Percentiles rank a stretch among this genome's conserved stretches.
These are phyloP conservation scores for Trachelus troglodyta DNA, from an alignment of 2,888 invertebrate genomes.

Conservation along the genomic window DNA sequence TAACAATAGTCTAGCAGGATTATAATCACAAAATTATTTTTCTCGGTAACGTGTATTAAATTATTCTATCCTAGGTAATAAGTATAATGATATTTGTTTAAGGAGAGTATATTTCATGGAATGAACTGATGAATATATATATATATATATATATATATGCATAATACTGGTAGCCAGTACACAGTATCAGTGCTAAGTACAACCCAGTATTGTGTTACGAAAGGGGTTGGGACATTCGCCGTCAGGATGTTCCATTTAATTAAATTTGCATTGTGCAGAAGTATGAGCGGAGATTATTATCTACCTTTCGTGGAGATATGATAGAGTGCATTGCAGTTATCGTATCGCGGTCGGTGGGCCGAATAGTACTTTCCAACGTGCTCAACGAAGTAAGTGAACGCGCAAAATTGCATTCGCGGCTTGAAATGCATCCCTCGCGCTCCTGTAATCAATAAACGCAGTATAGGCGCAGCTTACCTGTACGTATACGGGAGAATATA, in stretches of 20 bases:
- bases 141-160: no score
- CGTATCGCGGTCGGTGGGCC: neutral
- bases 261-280: slow-evolving; percentile 57
- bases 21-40: no score
- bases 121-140: no score
- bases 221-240: neutral
- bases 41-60: no score
- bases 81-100: no score
- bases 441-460: slow-evolving; percentile 13
- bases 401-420: no score
- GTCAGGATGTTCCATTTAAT: slow-evolving; percentile 53
- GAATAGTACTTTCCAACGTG: neutral
- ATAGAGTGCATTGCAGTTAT: slow-evolving; percentile 30
- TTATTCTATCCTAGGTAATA: no score
- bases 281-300: slow-evolving; percentile 50
- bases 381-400: no score
- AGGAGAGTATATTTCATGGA: no score
- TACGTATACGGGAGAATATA: slow-evolving; percentile 13
- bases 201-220: neutral
- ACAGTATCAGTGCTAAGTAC: no score
- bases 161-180: no score
- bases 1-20: no score
- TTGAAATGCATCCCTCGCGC: slow-evolving; percentile 11
- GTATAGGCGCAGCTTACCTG: slow-evolving; percentile 19
- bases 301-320: slow-evolving; percentile 50